Conservation (phyloP, 2,113 vertebrate species). For the Probosciger aterrimus region DNA sequence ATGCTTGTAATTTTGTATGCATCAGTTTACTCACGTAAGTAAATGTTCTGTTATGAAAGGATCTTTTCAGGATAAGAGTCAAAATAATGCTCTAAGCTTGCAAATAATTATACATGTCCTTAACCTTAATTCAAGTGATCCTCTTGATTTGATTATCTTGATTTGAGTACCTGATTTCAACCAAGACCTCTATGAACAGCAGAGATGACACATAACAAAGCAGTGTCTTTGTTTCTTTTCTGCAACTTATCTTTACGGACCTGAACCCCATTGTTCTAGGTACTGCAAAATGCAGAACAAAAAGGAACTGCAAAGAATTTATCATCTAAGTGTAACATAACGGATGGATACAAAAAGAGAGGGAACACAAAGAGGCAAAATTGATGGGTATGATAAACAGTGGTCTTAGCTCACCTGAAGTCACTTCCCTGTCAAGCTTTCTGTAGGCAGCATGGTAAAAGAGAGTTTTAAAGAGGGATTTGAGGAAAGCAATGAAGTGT, state of each 20-base stretch:
- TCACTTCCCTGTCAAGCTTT: constrained; percentile 68
- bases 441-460: constrained; percentile 71
- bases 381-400: constrained; percentile 55
- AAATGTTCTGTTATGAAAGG: background rate
- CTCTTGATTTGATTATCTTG: background rate
- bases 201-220: constrained; percentile 11
- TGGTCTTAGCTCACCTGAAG: constrained; percentile 64
- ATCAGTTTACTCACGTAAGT: background rate
- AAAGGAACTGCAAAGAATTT: constrained; percentile 7
- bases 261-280: background rate
- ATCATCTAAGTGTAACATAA: constrained; percentile 32
- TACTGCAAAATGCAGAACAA: constrained; percentile 38
- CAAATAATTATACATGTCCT: background rate
- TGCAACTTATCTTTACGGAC: background rate
- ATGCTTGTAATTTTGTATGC: background rate
- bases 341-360: constrained; percentile 54
- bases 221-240: constrained; percentile 15
- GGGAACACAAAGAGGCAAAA: constrained; percentile 45
- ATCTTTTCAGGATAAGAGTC: background rate
- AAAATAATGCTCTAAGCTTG: background rate
- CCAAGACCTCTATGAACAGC: constrained; percentile 3
- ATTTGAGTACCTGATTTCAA: background rate
- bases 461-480: constrained; percentile 70
- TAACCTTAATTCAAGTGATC: background rate
- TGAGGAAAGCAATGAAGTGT: constrained; percentile 64